Conservation (phyloP, 2,888 invertebrate genomes). For the Drosophila cracens region DNA sequence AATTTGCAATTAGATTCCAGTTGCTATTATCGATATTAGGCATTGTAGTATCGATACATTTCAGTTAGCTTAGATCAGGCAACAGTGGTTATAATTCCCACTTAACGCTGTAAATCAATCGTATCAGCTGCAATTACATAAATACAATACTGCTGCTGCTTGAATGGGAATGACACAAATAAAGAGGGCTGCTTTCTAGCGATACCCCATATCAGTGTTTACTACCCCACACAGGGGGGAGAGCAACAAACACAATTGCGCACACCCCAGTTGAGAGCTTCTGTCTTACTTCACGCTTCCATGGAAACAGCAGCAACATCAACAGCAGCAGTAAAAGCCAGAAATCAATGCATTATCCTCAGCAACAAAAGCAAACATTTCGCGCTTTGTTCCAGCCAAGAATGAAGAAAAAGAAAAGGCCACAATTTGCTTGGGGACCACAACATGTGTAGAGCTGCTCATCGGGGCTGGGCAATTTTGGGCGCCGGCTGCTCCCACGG, state of each 20-base stretch:
- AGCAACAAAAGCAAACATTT: constrained; percentile 47
- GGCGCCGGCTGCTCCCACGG: constrained; percentile 68
- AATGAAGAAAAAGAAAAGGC: constrained; percentile 26
- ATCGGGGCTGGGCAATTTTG: constrained; percentile 51
- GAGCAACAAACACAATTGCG: constrained; percentile 44
- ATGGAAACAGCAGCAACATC: constrained; percentile 45
- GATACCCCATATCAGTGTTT: constrained; percentile 10
- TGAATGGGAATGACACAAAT: constrained; percentile 32
- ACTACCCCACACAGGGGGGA: constrained; percentile 21
- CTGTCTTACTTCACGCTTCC: constrained; percentile 70
- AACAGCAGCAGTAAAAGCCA: constrained; percentile 50
- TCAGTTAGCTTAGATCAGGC: not conserved
- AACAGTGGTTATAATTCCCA: not conserved
- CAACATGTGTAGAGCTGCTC: constrained; percentile 45
- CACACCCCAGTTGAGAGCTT: constrained; percentile 57
- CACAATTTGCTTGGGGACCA: constrained; percentile 24
- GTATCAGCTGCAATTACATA: constrained; percentile 40
- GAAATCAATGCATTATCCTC: constrained; percentile 75
- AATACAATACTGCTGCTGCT: constrained; percentile 26
- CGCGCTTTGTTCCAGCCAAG: constrained; percentile 50
- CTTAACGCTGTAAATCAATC: constrained; percentile 24
- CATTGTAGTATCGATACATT: constrained; percentile 8
- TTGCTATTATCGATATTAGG: constrained; percentile 2
- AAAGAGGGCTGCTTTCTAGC: constrained; percentile 29
- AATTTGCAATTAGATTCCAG: not conserved